These are phyloP conservation scores for Novumbra hubbsi DNA, from an alignment of 2,797 vertebrate species.

Conservation along the genomic window DNA sequence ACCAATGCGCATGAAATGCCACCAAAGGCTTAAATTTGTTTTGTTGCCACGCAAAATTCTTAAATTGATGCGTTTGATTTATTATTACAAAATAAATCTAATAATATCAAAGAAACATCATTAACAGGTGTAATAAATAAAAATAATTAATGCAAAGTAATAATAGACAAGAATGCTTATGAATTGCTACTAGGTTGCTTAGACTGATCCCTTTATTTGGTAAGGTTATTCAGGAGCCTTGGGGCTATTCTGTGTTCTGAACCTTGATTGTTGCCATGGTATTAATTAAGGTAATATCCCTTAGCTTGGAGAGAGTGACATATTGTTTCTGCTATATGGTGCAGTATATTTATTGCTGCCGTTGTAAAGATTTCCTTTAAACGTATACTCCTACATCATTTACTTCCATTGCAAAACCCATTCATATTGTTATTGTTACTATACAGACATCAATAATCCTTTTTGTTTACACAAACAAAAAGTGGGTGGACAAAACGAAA, in stretches of 20 bases:
- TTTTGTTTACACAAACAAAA: too few relatives aligned
- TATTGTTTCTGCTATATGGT: background rate
- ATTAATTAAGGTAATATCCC: background rate
- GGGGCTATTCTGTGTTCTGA: background rate
- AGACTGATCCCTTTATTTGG: background rate
- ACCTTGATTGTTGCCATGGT: background rate
- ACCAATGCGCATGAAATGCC: background rate
- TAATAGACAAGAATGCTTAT: background rate
- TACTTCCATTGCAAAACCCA: background rate
- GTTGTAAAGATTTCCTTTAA: background rate
- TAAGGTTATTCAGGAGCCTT: background rate
- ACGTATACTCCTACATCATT: background rate
- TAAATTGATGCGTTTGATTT: background rate
- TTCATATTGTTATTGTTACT: too few relatives aligned
- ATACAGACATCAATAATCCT: too few relatives aligned
- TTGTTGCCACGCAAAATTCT: background rate
- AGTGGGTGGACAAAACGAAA: too few relatives aligned
- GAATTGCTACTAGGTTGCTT: background rate
- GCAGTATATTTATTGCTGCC: background rate
- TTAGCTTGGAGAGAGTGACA: background rate
- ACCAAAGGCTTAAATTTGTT: background rate
- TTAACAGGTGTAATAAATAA: too few relatives aligned
- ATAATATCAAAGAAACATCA: background rate
- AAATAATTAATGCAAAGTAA: background rate
- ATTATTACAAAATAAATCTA: background rate